phyloP scores from a whole-genome alignment of 2,888 invertebrate genomes.

The Furcula furcula region DNA sequence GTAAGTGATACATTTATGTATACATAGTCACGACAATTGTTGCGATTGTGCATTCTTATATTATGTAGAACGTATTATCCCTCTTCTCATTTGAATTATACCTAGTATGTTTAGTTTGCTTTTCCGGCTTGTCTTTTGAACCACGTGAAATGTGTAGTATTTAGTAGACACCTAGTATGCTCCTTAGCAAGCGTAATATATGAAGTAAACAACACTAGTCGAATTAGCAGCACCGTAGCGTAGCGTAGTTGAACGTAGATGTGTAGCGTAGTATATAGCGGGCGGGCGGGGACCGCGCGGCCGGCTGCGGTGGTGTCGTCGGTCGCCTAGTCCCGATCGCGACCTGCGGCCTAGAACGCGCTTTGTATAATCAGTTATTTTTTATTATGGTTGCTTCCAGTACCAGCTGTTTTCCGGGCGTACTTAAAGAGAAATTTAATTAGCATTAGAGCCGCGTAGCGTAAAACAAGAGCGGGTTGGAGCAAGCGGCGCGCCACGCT shows the following conservation, averaged over 20 bases:
- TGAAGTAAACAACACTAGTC: constrained; percentile 8
- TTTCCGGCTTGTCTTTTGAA: constrained; percentile 24
- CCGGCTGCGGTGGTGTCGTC: constrained; percentile 33
- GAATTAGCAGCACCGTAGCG: constrained; percentile 14
- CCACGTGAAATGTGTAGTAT: constrained; percentile 27
- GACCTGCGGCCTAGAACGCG: constrained; percentile 40
- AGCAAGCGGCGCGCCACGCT: constrained; percentile 33
- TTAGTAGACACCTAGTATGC: constrained; percentile 13
- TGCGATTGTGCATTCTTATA: background rate
- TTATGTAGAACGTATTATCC: constrained; percentile 13
- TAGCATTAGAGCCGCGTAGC: constrained; percentile 58
- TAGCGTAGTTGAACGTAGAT: constrained; percentile 33
- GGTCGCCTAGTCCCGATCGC: constrained; percentile 28
- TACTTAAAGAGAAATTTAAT: constrained; percentile 74
- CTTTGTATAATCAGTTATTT: constrained; percentile 53
- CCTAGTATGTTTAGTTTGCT: constrained; percentile 30
- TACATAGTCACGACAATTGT: constrained; percentile 7
- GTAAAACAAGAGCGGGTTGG: constrained; percentile 47
- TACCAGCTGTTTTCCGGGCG: constrained; percentile 86
- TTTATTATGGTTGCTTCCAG: constrained; percentile 82
- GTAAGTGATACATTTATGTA: constrained; percentile 6
- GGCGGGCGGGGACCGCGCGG: constrained; percentile 51
- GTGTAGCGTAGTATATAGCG: constrained; percentile 38
- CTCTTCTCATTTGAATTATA: constrained; percentile 20
- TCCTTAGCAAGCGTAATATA: constrained; percentile 14